Base-by-base conservation (phyloP, 2,113 vertebrate species). In the Tinamus guttatus region DNA sequence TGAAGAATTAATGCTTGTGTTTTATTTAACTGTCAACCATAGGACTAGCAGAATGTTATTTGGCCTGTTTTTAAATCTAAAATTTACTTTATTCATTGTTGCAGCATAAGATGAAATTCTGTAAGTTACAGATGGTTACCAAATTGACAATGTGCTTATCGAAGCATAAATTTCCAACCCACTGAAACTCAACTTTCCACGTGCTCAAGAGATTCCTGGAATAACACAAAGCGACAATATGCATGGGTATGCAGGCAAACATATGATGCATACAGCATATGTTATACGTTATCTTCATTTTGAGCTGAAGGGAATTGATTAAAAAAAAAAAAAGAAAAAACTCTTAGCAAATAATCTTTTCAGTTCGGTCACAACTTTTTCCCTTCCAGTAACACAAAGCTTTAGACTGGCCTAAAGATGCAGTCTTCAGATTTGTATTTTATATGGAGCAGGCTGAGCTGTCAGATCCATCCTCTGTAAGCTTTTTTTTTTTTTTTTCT, bases 71-170 rank as follows among this genome's bases (percentile, higher is more conserved):
- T 41, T 41, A 80, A 45, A 49, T 9, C 54, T 51, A 24, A 89
- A n/a, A 78, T 80, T 38, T 69, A 47, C 60, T 75, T 67, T 68
- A 36, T 59, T 68, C 64, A 36, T 28, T 73, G 70, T 47, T 32
- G 30, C 60, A 74, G 65, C 67, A 27, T 2, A 28, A 69, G 93
- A 20, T 19, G 62, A 64, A 60, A 81, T 70, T 63, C 73, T 75
- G 43, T 8, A 62, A 22, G 19, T 92, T 96, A 83, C 95, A 97
- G 96, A 97, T 97, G 96, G 97, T 88, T 87, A 90, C 89, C 87
- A 88, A 89, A 81, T 84, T 36, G 76, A 94, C 94, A 91, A 92
- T 88, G 95, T 13, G n/a, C 20, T 78, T 69, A 92, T 18, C 91
- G 93, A 64, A 96, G 95, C 93, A 7, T 93, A 60, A 90, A 85